Conservation (phyloP, 2,888 invertebrate genomes). For the Drosophila setosimentum region DNA sequence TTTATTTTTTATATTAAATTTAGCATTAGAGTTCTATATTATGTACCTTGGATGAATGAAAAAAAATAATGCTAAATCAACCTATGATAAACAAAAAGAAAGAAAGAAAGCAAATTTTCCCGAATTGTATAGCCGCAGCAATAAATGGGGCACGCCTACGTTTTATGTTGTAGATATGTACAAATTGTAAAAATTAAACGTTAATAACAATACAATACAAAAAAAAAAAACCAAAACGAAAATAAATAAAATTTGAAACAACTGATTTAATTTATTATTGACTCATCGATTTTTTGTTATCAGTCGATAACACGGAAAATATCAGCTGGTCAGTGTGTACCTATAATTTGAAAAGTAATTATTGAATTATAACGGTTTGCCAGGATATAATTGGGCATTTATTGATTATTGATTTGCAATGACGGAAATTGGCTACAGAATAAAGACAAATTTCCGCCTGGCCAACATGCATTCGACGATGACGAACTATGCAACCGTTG, state of each 20-base stretch:
- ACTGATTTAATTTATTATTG: not conserved
- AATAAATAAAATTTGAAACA: slow-evolving; percentile 37
- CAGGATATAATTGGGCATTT: not conserved
- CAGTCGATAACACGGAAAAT: not conserved
- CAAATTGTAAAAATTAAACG: slow-evolving; percentile 57
- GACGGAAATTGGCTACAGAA: slow-evolving; percentile 20
- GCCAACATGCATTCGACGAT: slow-evolving; percentile 62
- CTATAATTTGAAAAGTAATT: not conserved
- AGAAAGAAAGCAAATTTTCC: slow-evolving; percentile 27
- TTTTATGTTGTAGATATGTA: slow-evolving; percentile 80
- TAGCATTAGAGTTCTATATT: slow-evolving; percentile 62
- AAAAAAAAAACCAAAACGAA: slow-evolving; percentile 36
- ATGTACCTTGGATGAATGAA: slow-evolving; percentile 64
- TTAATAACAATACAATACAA: slow-evolving; percentile 31
- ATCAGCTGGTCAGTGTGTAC: slow-evolving; percentile 2
- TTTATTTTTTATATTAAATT: slow-evolving; percentile 31
- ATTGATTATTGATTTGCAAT: slow-evolving; percentile 27
- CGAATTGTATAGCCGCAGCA: slow-evolving; percentile 44
- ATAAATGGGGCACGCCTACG: slow-evolving; percentile 36
- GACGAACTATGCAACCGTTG: slow-evolving; percentile 85
- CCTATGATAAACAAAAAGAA: slow-evolving; percentile 4
- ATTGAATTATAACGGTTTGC: slow-evolving; percentile 16
- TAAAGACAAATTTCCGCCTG: slow-evolving; percentile 18
- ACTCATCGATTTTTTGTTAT: not conserved
- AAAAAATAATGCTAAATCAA: slow-evolving; percentile 14